Conservation (phyloP, 2,888 invertebrate species). For the Craniophora ligustri region DNA sequence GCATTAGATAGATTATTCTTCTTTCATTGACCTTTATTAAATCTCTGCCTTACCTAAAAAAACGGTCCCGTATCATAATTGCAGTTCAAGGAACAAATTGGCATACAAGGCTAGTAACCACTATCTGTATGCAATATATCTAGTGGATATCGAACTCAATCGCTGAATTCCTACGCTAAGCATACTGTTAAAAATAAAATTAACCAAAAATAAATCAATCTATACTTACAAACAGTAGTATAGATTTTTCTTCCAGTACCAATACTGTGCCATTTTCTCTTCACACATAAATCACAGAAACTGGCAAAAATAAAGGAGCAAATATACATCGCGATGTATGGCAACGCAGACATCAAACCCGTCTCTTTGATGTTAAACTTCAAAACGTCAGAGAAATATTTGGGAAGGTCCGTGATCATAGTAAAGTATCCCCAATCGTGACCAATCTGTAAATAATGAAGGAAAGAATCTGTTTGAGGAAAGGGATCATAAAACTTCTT, state of each 20-base stretch:
- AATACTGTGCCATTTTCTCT: conserved; percentile 87
- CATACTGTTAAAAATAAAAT: too few species aligned
- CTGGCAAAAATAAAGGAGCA: conserved; percentile 89
- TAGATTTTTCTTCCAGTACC: conserved; percentile 90
- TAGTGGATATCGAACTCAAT: too few species aligned
- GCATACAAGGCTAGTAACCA: too few species aligned
- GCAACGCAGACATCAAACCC: conserved; percentile 90
- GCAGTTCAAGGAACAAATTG: too few species aligned
- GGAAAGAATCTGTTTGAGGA: background rate
- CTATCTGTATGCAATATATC: too few species aligned
- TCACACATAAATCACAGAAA: conserved; percentile 90
- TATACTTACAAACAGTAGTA: conserved; percentile 89
- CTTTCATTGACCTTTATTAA: too few species aligned
- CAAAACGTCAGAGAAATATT: conserved; percentile 90
- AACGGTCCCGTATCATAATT: too few species aligned
- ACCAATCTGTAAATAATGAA: conserved; percentile 80
- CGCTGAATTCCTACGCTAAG: too few species aligned
- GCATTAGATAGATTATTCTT: too few species aligned
- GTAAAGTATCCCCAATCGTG: conserved; percentile 92
- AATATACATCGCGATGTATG: conserved; percentile 90
- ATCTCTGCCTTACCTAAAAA: too few species aligned
- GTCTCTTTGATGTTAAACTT: conserved; percentile 90
- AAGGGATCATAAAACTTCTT: background rate
- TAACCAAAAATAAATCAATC: too few species aligned
- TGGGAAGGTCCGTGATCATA: conserved; percentile 91